phyloP scores from a whole-genome alignment of 2,888 invertebrate species.

The Lasioglossum figueresi region DNA sequence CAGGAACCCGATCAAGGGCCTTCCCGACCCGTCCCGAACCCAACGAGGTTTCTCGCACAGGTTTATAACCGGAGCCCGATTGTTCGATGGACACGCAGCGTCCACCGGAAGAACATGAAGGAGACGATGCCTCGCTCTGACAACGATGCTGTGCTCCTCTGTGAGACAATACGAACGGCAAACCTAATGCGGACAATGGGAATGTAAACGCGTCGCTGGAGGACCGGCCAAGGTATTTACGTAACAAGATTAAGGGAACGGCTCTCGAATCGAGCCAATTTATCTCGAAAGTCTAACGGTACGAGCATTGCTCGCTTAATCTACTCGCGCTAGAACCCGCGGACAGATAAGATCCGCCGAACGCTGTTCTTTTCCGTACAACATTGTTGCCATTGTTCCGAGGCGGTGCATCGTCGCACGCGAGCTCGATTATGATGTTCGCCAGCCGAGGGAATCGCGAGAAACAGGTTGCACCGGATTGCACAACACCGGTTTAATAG shows the following conservation, averaged over 20 bases:
- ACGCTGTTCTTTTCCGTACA: constrained; percentile 49
- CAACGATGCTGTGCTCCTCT: neutral
- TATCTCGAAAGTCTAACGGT: constrained; percentile 53
- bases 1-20: too few species aligned
- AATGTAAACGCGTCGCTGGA: constrained; percentile 10
- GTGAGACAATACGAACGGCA: constrained; percentile 8
- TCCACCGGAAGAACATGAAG: neutral
- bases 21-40: neutral
- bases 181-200: constrained; percentile 29
- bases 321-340: constrained; percentile 38
- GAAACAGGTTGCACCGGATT: neutral
- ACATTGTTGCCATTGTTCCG: constrained; percentile 25
- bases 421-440: neutral
- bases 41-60: neutral
- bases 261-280: constrained; percentile 55
- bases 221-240: constrained; percentile 52
- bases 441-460: neutral
- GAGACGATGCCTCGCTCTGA: neutral
- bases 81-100: neutral
- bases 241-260: constrained; percentile 60
- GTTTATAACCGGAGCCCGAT: neutral
- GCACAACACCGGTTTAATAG: neutral
- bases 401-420: constrained; percentile 13
- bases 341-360: constrained; percentile 51
- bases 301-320: constrained; percentile 54